Evolutionary conservation across 2,113 vertebrate genomes (phyloP).

Genomic region (Coregonus clupeaformis): DNA sequence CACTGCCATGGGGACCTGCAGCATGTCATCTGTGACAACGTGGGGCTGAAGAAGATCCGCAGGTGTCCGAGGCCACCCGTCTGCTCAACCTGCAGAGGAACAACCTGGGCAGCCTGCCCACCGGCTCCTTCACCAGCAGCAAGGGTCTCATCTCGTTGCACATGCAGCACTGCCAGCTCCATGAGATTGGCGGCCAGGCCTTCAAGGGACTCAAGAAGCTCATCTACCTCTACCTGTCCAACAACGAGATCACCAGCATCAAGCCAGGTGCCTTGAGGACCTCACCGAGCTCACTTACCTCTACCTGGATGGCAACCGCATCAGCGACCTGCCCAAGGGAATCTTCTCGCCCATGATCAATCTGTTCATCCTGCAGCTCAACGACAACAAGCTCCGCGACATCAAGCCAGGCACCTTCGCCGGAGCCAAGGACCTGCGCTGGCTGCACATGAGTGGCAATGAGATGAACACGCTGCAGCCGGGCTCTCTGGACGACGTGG

Average conservation of each 20-base stretch:
- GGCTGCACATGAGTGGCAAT: constrained; percentile 90
- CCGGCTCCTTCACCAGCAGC: constrained; percentile 82
- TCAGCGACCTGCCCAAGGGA: constrained; percentile 84
- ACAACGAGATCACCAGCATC: constrained; percentile 89
- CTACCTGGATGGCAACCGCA: constrained; percentile 92
- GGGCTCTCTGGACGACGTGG: constrained; percentile 87
- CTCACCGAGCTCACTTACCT: constrained; percentile 92
- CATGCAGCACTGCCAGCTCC: constrained; percentile 88
- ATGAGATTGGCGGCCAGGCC: constrained; percentile 83
- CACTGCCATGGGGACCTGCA: constrained; percentile 93
- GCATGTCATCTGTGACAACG: constrained; percentile 92
- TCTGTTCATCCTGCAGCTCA: constrained; percentile 91
- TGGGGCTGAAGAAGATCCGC: constrained; percentile 86
- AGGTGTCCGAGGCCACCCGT: constrained; percentile 86
- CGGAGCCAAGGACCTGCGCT: constrained; percentile 89
- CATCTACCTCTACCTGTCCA: constrained; percentile 92
- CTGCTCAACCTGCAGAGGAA: constrained; percentile 93
- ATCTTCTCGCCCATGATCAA: constrained; percentile 90
- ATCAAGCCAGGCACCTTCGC: constrained; percentile 82
- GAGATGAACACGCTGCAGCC: constrained; percentile 83
- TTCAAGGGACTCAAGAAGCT: constrained; percentile 95
- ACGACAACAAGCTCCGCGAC: constrained; percentile 87
- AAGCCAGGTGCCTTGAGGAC: constrained; percentile 89
- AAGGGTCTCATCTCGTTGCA: constrained; percentile 92
- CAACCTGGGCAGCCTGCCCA: constrained; percentile 79